Evolutionary conservation across 2,113 vertebrate species (phyloP).

Genomic region (Centropus bengalensis): DNA sequence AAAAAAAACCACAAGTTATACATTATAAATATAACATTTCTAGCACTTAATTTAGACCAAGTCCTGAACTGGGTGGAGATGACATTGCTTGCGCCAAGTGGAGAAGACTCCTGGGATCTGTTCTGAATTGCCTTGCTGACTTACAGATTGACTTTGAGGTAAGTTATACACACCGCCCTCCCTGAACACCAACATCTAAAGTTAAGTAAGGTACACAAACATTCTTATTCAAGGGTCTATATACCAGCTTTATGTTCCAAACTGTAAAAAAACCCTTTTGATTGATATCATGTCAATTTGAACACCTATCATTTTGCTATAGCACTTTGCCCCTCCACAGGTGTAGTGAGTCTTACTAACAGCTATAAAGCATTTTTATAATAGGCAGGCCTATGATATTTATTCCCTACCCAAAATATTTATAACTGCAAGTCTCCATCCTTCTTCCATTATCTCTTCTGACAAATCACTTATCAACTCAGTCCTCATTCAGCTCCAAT

Average conservation of each 20-base stretch:
- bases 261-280: background rate
- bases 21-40: conserved; percentile 22
- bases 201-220: background rate
- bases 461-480: background rate
- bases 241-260: background rate
- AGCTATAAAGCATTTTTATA: background rate
- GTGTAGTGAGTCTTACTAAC: background rate
- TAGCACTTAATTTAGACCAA: background rate
- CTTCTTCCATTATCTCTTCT: background rate
- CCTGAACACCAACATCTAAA: background rate
- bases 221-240: background rate
- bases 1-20: conserved; percentile 36
- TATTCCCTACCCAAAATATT: background rate
- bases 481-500: background rate
- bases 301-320: background rate
- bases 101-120: background rate
- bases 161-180: background rate
- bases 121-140: background rate
- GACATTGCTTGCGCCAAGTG: background rate
- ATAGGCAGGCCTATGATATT: background rate
- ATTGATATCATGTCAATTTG: too few species aligned
- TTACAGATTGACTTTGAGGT: background rate
- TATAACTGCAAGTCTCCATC: background rate
- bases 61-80: background rate
- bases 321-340: background rate